These are phyloP conservation scores for Zaprionus kolodkinae DNA, from an alignment of 1,140 invertebrate genomes.

Conservation along the genomic window DNA sequence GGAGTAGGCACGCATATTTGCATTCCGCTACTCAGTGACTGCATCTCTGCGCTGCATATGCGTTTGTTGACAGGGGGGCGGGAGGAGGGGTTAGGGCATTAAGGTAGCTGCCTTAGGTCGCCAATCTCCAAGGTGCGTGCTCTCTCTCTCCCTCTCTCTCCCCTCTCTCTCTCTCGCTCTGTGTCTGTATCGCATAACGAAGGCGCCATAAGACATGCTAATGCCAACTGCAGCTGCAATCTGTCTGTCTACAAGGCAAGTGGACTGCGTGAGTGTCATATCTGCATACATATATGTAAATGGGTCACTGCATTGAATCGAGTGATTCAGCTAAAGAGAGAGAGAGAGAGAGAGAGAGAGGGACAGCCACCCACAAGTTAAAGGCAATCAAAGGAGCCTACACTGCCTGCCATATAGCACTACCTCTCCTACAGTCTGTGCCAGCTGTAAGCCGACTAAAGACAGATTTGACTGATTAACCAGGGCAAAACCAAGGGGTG, in stretches of 20 bases:
- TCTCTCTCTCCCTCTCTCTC: background rate
- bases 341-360: too few species aligned
- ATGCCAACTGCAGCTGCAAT: background rate
- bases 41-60: background rate
- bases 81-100: too few species aligned
- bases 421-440: too few species aligned
- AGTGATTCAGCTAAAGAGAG: background rate
- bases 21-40: background rate
- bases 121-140: background rate
- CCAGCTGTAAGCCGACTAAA: background rate
- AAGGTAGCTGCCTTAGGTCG: background rate
- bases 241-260: background rate
- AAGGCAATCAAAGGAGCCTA: too few species aligned
- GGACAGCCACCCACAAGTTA: too few species aligned
- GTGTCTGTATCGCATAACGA: background rate
- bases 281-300: constrained; percentile 2
- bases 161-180: too few species aligned
- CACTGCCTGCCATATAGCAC: too few species aligned
- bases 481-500: background rate
- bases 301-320: background rate
- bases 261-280: background rate
- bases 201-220: background rate
- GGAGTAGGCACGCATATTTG: background rate
- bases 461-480: constrained; percentile 1
- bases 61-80: background rate